phyloP scores from a whole-genome alignment of 2,113 vertebrate genomes.

The Microcebus ravelobensis region DNA sequence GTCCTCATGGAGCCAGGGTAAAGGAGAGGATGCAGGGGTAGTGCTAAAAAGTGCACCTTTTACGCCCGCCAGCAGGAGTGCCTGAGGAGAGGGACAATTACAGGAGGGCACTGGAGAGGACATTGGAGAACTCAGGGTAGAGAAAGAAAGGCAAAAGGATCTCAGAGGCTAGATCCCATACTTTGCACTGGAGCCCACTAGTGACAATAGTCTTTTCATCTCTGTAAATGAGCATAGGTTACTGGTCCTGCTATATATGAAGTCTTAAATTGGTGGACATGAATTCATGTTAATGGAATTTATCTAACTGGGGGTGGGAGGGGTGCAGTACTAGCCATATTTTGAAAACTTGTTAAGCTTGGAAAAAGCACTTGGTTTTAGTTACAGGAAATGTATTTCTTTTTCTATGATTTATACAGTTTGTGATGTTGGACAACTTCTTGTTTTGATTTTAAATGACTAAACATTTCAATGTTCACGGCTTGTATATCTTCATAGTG shows the following conservation, averaged over 20 bases:
- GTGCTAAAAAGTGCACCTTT: neutral
- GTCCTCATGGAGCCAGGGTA: neutral
- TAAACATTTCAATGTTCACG: neutral
- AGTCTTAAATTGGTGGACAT: neutral
- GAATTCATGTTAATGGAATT: neutral
- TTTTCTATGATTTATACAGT: neutral
- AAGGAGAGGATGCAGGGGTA: rapidly evolving
- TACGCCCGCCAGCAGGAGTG: neutral
- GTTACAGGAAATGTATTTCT: neutral
- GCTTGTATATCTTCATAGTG: neutral
- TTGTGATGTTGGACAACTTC: neutral
- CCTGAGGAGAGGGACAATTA: neutral
- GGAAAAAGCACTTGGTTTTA: neutral
- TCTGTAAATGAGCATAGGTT: neutral
- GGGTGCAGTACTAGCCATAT: neutral
- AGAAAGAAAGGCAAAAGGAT: neutral
- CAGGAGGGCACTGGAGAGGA: rapidly evolving
- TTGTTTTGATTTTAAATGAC: neutral
- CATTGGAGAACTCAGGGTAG: rapidly evolving
- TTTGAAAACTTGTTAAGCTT: neutral
- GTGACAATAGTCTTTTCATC: neutral
- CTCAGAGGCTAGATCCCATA: neutral
- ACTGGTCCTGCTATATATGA: too few species aligned
- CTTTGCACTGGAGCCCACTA: neutral
- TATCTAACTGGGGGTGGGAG: neutral